Conservation (phyloP, 2,797 vertebrate genomes). For the Falco concolor region DNA sequence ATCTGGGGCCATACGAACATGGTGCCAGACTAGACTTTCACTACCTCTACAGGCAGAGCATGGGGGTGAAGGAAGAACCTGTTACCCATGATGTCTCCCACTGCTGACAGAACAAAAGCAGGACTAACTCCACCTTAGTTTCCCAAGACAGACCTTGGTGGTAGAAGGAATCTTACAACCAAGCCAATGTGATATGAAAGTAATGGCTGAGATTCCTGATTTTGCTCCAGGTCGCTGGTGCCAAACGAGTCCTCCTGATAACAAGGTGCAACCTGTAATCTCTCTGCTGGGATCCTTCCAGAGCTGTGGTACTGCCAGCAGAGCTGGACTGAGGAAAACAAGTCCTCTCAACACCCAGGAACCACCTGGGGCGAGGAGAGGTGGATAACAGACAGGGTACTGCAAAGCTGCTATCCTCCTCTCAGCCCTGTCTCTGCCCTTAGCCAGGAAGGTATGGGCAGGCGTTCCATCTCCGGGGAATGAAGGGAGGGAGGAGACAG, state of each 20-base stretch:
- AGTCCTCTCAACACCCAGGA: neutral
- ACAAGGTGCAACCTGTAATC: neutral
- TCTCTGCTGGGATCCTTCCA: neutral
- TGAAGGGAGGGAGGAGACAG: neutral
- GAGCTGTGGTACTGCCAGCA: neutral
- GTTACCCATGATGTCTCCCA: neutral
- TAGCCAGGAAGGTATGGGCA: neutral
- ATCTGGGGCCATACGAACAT: neutral
- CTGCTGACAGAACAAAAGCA: neutral
- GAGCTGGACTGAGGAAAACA: neutral
- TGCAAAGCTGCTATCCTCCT: neutral
- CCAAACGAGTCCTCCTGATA: neutral
- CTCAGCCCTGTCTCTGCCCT: neutral
- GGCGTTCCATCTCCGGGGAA: neutral
- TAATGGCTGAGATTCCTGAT: neutral
- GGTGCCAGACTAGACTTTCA: neutral
- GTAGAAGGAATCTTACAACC: neutral
- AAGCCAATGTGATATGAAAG: neutral
- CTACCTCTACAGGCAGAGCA: neutral
- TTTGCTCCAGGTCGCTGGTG: neutral
- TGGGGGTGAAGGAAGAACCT: neutral
- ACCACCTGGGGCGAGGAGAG: neutral
- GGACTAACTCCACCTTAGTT: neutral
- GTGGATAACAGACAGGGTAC: neutral
- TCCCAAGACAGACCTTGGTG: neutral